A percentile compares a stretch with the other conserved stretches of the same genome.
Conservation (phyloP, 2,888 invertebrate genomes). For the Eupithecia dodoneata region DNA sequence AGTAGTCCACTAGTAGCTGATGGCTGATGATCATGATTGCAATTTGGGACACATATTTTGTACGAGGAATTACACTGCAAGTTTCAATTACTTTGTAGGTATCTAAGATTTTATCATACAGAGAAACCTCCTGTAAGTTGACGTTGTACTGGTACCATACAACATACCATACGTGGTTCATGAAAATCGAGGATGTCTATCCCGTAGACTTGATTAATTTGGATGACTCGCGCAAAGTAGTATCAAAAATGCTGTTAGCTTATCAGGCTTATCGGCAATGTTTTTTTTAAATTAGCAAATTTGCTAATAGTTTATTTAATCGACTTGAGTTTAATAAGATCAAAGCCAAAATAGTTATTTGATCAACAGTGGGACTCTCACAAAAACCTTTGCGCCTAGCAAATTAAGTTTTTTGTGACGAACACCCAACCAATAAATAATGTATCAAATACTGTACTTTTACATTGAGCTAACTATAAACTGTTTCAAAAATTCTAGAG, state of each 20-base stretch:
- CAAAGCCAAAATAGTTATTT: not conserved
- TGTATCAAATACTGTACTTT: no score
- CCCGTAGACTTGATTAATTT: not conserved
- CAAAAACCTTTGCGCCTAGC: no score
- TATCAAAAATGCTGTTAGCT: not conserved
- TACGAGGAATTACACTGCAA: no score
- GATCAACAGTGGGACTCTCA: not conserved
- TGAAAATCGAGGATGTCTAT: not conserved
- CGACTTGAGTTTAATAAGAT: no score
- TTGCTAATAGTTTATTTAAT: no score
- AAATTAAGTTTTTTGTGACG: no score
- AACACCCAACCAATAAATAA: no score
- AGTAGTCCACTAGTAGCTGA: no score
- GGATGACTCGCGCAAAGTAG: not conserved
- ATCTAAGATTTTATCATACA: not conserved
- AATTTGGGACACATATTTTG: no score
- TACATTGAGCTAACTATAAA: no score
- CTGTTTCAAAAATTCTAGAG: no score
- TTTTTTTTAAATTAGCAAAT: not conserved
- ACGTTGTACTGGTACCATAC: not conserved
- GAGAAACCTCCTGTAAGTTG: not conserved
- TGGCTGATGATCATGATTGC: no score
- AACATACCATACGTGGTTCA: not conserved
- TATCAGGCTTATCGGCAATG: not conserved
- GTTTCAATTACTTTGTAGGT: not conserved